Base-by-base conservation (phyloP, 1,140 invertebrate species). In the Watersipora subatra region DNA sequence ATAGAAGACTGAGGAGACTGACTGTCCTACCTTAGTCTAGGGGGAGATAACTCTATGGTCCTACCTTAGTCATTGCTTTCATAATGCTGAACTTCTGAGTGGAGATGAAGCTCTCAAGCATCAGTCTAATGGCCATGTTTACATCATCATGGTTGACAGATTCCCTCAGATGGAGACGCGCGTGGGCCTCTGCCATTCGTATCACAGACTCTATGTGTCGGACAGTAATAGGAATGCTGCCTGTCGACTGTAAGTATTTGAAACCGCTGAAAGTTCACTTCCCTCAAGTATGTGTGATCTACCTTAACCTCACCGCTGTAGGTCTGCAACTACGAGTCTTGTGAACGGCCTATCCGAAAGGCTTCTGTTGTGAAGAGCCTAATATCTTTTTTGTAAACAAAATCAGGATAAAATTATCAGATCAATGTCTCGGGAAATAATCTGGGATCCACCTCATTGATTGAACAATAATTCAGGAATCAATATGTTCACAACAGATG, bases 191-290 rank as follows among this genome's bases (percentile, higher is more conserved):
- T 0, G 93, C 85, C 72, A 80, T 77, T 28, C 97, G 86, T 73
- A 99, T 97, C 76, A 99, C 93, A 73, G 93, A 96, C 83, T 99
- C 97, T 72, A 99, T 96, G 74, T 99, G 94, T 72, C 97, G 85
- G 0, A 97, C 94, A 0, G 97, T 99, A 69, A 99, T 98, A 0
- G 96, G 94, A 68, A 99, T 86, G 76, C 92, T 96, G 66, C 93
- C 94, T 26, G 95, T 99, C 0, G 86, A 86, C 88, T 90, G 71
- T 3, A 70, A 71, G 24, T 46, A 46, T n/a, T n/a, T n/a, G n/a
- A n/a, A n/a, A n/a, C n/a, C n/a, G n/a, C n/a, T n/a, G n/a, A n/a
- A 67, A 29, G 65, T 15, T 17, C 12, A 61, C 15, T 61, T 24
- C 58, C 15, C 46, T 55, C n/a, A 55, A 55, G n/a, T 55, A 55